phyloP scores from a whole-genome alignment of 2,113 vertebrate species.

The Lonchura striata region DNA sequence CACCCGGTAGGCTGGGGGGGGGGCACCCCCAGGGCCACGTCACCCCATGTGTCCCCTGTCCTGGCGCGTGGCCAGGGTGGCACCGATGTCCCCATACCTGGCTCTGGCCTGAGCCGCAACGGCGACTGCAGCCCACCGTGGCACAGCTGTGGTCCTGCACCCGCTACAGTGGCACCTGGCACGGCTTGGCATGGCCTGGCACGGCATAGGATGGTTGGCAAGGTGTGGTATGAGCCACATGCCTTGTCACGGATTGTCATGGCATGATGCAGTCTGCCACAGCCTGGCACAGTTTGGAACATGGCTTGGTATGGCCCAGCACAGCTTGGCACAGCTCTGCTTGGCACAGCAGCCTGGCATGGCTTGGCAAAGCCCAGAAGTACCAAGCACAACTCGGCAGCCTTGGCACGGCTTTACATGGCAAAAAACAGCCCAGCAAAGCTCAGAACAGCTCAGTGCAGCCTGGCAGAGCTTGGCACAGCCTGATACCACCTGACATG shows the following conservation, averaged over 20 bases:
- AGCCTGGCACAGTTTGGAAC: background rate
- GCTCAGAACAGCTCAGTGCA: background rate
- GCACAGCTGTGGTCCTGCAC: background rate
- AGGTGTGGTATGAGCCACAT: accelerated
- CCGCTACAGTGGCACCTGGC: accelerated
- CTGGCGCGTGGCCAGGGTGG: background rate
- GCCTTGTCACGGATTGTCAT: background rate
- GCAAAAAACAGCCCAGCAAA: background rate
- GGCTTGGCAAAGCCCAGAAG: background rate
- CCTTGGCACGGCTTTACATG: accelerated
- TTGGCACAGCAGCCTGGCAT: background rate
- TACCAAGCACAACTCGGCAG: too few relatives aligned
- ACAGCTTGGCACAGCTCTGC: background rate
- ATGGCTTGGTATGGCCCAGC: background rate
- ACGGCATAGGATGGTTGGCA: background rate
- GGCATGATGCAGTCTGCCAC: accelerated
- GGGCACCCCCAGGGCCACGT: background rate
- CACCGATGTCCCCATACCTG: background rate
- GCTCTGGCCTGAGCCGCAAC: background rate
- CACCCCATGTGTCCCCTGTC: background rate
- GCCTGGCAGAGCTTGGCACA: background rate
- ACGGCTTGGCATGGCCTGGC: background rate
- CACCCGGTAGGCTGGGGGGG: background rate
- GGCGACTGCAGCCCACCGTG: background rate
- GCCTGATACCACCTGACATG: accelerated